A percentile compares a stretch with the other conserved stretches of the same genome.
These are phyloP conservation scores for Cyphomyrmex costatus DNA, from an alignment of 1,140 invertebrate genomes.

Conservation along the genomic window DNA sequence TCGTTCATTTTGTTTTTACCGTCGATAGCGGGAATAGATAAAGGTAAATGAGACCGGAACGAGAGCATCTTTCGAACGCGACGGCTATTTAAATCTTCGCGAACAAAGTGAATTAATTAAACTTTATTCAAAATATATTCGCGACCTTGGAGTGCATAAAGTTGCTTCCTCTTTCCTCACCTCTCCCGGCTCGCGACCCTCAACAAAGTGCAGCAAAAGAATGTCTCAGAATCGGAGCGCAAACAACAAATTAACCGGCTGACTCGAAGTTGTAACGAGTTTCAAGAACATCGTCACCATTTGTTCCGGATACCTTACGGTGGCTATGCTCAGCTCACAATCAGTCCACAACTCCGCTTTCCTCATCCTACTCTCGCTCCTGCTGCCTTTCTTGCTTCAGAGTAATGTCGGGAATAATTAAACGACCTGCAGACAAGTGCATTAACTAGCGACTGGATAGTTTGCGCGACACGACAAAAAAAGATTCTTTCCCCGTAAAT, in stretches of 20 bases:
- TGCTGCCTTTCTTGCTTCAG: constrained; percentile 31
- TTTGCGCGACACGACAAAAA: neutral
- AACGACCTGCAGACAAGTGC: constrained; percentile 52
- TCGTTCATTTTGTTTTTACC: constrained; percentile 47
- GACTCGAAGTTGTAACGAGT: constrained; percentile 73
- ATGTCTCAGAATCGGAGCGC: constrained; percentile 60
- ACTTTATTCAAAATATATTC: constrained; percentile 25
- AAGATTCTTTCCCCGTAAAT: constrained; percentile 6
- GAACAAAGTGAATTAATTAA: constrained; percentile 53
- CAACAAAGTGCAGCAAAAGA: constrained; percentile 33
- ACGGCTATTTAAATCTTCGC: neutral
- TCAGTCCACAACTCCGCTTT: neutral
- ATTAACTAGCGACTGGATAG: constrained; percentile 33
- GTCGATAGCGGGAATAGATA: neutral
- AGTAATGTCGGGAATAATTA: constrained; percentile 58
- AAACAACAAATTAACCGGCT: constrained; percentile 71
- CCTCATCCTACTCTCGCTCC: neutral
- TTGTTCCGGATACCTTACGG: constrained; percentile 62
- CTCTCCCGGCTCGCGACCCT: neutral
- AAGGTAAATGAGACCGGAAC: constrained; percentile 1
- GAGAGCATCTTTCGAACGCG: constrained; percentile 1
- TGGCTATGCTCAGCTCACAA: constrained; percentile 27
- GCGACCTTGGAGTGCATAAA: constrained; percentile 43
- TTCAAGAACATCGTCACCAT: constrained; percentile 69
- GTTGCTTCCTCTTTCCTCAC: neutral